Conservation (phyloP, 2,797 vertebrate species). For the Crax fasciolata region DNA sequence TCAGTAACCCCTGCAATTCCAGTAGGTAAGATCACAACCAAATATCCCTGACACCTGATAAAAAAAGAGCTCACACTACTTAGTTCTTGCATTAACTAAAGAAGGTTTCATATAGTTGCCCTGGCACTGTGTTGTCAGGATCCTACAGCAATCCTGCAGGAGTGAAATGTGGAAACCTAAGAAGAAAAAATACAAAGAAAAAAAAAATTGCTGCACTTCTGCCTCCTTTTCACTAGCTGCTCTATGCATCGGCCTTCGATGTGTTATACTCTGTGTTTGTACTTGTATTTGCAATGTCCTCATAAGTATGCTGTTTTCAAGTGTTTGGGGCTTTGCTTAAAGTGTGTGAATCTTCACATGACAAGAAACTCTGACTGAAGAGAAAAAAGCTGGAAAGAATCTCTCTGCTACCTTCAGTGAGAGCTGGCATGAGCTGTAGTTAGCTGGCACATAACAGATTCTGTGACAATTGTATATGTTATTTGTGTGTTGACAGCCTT, state of each 20-base stretch:
- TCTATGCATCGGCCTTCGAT: background rate
- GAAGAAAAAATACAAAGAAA: background rate
- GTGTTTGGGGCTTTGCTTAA: background rate
- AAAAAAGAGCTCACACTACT: conserved; percentile 2
- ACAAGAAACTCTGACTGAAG: background rate
- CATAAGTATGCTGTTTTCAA: background rate
- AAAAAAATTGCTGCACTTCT: background rate
- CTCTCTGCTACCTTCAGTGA: background rate
- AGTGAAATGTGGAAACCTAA: background rate
- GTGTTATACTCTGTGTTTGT: background rate
- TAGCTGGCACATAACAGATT: background rate
- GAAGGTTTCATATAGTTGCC: background rate
- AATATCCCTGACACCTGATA: conserved; percentile 20
- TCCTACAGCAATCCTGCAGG: background rate
- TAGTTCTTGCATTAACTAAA: background rate
- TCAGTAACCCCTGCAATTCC: conserved; percentile 34
- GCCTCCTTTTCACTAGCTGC: background rate
- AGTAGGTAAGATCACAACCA: conserved; percentile 20
- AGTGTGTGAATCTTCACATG: background rate
- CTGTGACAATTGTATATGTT: background rate
- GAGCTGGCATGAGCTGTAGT: background rate
- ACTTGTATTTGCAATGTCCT: background rate
- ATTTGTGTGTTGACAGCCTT: conserved; percentile 1
- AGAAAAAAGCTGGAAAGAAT: background rate
- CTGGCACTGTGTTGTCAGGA: background rate